Base-by-base conservation (phyloP, 2,797 vertebrate genomes). In the Sebastes oblongus region DNA sequence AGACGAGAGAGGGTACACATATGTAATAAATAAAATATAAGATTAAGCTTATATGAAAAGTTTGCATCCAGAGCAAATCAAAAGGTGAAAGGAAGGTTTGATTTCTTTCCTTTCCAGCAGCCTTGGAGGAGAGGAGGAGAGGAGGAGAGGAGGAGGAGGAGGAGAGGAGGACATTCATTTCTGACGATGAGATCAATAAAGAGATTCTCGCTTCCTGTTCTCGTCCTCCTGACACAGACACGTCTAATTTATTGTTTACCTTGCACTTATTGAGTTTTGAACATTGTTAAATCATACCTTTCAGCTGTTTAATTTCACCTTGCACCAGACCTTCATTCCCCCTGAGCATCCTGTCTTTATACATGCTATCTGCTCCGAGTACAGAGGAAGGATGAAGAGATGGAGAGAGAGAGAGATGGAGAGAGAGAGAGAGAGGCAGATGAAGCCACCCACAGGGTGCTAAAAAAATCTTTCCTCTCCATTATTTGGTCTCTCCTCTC, bases 281-380 rank as follows among this genome's bases (percentile, higher is more conserved):
- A 95, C 96, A 96, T 97, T 97, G 96, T 97, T 97, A 97, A 97
- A 97, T 97, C 96, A 96, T 96, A 96, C 94, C 96, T 97, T 95
- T 97, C 96, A 97, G 96, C 96, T 96, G 94, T 97, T 97, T 97
- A 96, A 97, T 97, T 97, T 97, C 94, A 86, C 93, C 92, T 91
- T 93, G 66, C 22, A 89, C 93, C 93, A 88, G 93, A 94, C 94
- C 95, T 91, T 94, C 92, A 93, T 94, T 94, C 93, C 95, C 83
- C 95, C 92, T 83, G 88, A 84, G 84, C 94, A 94, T 94, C 92
- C 93, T 89, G 93, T 80, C 93, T 95, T 95, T 96, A 96, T 92
- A 86, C 95, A 95, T 94, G 94, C 78, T 86, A 79, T 84, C 80
- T 87, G 46, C 70, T 69, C 36, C 2, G 22, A 70, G 79, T 54